phyloP scores from a whole-genome alignment of 2,888 invertebrate species.

The Luperina nickerlii region DNA sequence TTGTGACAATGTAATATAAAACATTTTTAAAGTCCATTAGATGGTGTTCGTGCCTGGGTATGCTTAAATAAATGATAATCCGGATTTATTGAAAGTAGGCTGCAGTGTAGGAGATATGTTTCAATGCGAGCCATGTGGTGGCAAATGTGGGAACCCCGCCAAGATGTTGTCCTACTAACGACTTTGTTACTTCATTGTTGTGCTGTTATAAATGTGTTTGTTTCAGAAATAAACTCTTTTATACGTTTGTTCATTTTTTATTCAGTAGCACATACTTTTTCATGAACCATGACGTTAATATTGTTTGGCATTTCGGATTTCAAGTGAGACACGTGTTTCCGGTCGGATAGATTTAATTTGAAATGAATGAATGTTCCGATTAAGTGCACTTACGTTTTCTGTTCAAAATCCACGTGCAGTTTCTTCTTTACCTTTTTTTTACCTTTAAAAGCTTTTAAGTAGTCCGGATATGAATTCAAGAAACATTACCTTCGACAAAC shows the following conservation, averaged over 20 bases:
- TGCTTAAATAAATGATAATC: constrained; percentile 86
- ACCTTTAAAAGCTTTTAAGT: constrained; percentile 75
- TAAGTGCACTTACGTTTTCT: constrained; percentile 57
- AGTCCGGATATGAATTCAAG: constrained; percentile 83
- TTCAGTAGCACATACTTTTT: constrained; percentile 44
- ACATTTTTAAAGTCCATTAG: constrained; percentile 70
- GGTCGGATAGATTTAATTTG: constrained; percentile 52
- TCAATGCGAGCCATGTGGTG: constrained; percentile 87
- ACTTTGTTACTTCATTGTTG: constrained; percentile 87
- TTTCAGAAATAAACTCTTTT: constrained; percentile 71
- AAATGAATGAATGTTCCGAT: constrained; percentile 41
- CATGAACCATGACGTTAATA: constrained; percentile 19
- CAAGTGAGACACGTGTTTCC: constrained; percentile 51
- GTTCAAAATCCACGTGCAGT: constrained; percentile 73
- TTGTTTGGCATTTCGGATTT: constrained; percentile 40
- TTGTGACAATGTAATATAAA: constrained; percentile 74
- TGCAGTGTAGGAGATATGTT: constrained; percentile 81
- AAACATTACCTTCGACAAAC: constrained; percentile 78
- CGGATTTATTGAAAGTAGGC: constrained; percentile 88
- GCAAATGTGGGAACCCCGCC: constrained; percentile 90
- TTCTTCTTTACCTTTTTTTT: constrained; percentile 70
- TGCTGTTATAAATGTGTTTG: constrained; percentile 76
- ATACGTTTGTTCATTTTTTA: constrained; percentile 60
- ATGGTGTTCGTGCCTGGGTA: constrained; percentile 71
- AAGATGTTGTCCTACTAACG: constrained; percentile 88